These are phyloP conservation scores for Sylvietta virens DNA, from an alignment of 2,113 vertebrate species.

Conservation along the genomic window DNA sequence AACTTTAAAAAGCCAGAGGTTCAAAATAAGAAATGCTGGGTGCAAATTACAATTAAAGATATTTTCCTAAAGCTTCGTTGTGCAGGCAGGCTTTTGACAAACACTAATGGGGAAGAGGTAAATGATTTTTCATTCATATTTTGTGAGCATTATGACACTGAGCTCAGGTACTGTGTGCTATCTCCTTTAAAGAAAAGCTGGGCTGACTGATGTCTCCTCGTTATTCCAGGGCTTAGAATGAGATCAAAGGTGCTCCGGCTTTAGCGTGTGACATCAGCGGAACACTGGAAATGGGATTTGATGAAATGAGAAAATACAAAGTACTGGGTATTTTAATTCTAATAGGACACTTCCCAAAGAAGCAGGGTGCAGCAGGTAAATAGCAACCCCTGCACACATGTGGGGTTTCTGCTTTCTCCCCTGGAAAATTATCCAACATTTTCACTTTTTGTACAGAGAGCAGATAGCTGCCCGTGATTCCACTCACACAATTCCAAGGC, in stretches of 20 bases:
- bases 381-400: background rate
- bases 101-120: slow-evolving; percentile 43
- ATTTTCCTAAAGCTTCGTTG: slow-evolving; percentile 64
- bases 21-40: slow-evolving; percentile 61
- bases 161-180: slow-evolving; percentile 52
- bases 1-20: slow-evolving; percentile 65
- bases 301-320: slow-evolving; percentile 65
- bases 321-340: slow-evolving; percentile 59
- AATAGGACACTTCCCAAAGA: slow-evolving; percentile 50
- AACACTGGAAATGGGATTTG: slow-evolving; percentile 73
- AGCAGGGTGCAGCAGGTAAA: slow-evolving; percentile 53
- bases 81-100: slow-evolving; percentile 57
- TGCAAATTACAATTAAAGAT: slow-evolving; percentile 66
- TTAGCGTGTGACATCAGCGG: slow-evolving; percentile 52
- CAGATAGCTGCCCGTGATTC: background rate
- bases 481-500: background rate
- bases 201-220: slow-evolving; percentile 67
- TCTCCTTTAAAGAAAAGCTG: slow-evolving; percentile 63
- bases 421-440: background rate
- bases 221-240: slow-evolving; percentile 70
- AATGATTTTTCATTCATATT: slow-evolving; percentile 70
- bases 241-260: slow-evolving; percentile 66
- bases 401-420: background rate
- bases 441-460: background rate
- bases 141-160: slow-evolving; percentile 63